Evolutionary conservation across 1,140 invertebrate genomes (phyloP), one percentile per base, ranked within the genome.

Genomic region (Drosophila mojavensis): DNA sequence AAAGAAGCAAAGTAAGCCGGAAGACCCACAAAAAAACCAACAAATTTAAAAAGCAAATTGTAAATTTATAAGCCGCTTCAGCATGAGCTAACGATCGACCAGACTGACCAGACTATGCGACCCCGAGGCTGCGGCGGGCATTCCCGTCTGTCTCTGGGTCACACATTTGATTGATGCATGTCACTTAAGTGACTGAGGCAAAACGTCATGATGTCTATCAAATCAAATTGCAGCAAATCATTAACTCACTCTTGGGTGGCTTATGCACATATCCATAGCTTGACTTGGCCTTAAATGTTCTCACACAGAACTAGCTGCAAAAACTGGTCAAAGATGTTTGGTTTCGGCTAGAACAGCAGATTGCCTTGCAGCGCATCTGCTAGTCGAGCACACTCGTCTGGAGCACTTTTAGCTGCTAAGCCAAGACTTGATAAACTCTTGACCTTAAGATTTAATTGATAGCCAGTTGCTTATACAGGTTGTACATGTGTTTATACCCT

Each of bases 111-210:
- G 11, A 50, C 20, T 36, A 26, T 26, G 30, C 43, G 55, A 60
- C 64, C 55, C 65, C 39, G 30, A 43, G 53, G 53, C 51, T 10
- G 11, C 41, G 5, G 24, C n/a, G n/a, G 41, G n/a, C 15, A 47
- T 47, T 13, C 26, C 10, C 13, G 26, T 15, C 11, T 1, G 5
- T 60, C 48, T 28, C n/a, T 59, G 60, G 48, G 36, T 30, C 50
- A 10, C 30, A 45, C 26, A 48, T 69, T 55, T 73, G 75, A 82
- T 82, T 76, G 20, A 70, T 68, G 75, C 39, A 58, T 75, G 63
- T 82, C 79, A 75, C 39, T 33, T 17, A 3, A 48, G 28, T 13
- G n/a, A 26, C 5, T 15, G 17, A 45, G 5, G 59, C 45, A 36
- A 15, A 17, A 3, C 10, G 20, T 43, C 47, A 58, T 20, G 43